phyloP scores from a whole-genome alignment of 2,797 vertebrate species.

The Spinus pinus region DNA sequence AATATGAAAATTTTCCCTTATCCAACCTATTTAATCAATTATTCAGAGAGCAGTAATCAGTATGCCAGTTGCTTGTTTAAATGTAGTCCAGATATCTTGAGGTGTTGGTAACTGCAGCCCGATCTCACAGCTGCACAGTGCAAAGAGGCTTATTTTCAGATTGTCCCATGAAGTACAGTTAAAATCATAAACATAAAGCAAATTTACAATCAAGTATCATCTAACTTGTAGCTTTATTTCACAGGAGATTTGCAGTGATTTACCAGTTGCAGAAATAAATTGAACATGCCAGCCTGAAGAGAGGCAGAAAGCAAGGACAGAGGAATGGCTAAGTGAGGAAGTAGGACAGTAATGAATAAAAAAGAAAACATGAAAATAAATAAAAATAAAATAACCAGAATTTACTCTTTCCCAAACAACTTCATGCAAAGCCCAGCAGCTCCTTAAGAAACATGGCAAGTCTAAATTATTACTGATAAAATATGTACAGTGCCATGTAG shows the following conservation, averaged over 20 bases:
- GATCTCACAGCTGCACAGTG: neutral
- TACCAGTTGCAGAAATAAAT: slow-evolving; percentile 67
- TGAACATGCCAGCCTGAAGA: slow-evolving; percentile 36
- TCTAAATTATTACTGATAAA: neutral
- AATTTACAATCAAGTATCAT: neutral
- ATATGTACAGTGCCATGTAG: neutral
- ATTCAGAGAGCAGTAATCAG: neutral
- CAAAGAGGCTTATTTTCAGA: slow-evolving; percentile 2
- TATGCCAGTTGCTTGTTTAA: neutral
- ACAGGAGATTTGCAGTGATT: slow-evolving; percentile 45
- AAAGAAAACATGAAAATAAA: neutral
- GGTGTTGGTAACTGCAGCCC: slow-evolving; percentile 1
- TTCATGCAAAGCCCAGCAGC: neutral
- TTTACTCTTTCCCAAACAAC: neutral
- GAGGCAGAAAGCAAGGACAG: slow-evolving; percentile 42
- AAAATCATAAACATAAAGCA: neutral
- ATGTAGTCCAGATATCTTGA: neutral
- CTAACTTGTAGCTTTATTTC: neutral
- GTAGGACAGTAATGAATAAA: neutral
- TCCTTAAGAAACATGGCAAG: neutral
- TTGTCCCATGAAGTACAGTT: neutral
- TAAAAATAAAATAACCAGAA: neutral
- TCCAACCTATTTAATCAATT: neutral
- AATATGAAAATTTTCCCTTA: slow-evolving; percentile 11
- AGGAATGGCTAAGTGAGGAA: slow-evolving; percentile 29